Conservation (phyloP, 2,113 vertebrate genomes). For the Austrofundulus limnaeus region DNA sequence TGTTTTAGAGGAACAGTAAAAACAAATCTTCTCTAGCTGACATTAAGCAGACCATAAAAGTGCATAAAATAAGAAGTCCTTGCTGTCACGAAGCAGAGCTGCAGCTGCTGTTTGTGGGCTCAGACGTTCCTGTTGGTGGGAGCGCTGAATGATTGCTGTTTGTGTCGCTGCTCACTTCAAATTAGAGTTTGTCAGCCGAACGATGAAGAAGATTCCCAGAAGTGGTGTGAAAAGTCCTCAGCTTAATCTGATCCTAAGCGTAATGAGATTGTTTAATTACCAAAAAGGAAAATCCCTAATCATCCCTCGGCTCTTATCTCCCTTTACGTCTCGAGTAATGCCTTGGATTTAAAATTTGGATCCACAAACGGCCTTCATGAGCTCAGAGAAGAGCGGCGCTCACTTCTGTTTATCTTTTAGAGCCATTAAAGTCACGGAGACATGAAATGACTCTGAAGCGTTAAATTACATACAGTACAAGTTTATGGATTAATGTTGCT, state of each 20-base stretch:
- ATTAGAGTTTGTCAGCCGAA: slow-evolving; percentile 9
- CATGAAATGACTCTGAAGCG: slow-evolving; percentile 51
- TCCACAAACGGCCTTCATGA: slow-evolving; percentile 21
- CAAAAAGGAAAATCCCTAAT: slow-evolving; percentile 49
- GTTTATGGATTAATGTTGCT: slow-evolving; percentile 58
- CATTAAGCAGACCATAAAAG: too few relatives aligned
- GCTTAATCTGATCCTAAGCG: slow-evolving; percentile 54
- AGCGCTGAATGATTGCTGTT: not conserved
- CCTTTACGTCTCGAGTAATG: slow-evolving; percentile 22
- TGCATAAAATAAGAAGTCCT: too few relatives aligned
- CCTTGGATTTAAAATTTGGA: slow-evolving; percentile 43
- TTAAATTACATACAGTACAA: slow-evolving; percentile 60
- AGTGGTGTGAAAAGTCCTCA: slow-evolving; percentile 46
- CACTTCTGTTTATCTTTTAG: slow-evolving; percentile 54
- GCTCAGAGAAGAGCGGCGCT: slow-evolving; percentile 29
- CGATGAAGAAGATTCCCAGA: slow-evolving; percentile 28
- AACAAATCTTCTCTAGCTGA: too few relatives aligned
- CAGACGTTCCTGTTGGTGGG: not conserved
- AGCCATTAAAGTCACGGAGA: slow-evolving; percentile 52
- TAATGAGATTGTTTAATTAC: slow-evolving; percentile 64
- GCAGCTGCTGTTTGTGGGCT: not conserved
- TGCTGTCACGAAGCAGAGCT: too few relatives aligned
- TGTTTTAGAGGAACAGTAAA: too few relatives aligned
- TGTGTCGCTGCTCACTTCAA: not conserved
- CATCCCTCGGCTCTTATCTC: slow-evolving; percentile 43